A percentile compares a stretch with the other conserved stretches of the same genome.
These are phyloP conservation scores for Choristoneura rosaceana DNA, from an alignment of 2,888 invertebrate genomes.

Conservation along the genomic window DNA sequence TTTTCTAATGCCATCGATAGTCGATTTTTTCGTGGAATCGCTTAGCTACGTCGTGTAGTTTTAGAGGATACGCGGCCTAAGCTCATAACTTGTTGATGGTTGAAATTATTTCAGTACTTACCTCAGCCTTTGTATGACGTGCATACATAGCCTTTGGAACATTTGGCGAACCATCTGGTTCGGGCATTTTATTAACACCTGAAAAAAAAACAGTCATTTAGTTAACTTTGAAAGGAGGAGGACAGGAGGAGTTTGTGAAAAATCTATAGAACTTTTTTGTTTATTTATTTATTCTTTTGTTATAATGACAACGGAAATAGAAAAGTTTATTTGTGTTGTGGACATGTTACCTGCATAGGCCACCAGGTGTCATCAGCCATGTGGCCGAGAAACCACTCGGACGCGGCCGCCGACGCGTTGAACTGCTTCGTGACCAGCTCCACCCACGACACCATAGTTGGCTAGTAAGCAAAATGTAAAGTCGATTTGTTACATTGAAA, in stretches of 20 bases:
- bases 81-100: conserved; percentile 8
- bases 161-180: conserved; percentile 98
- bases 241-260: too few species aligned
- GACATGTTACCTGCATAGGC: conserved; percentile 91
- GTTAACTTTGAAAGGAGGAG: too few species aligned
- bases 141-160: conserved; percentile 97
- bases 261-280: conserved; percentile 15
- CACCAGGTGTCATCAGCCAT: conserved; percentile 98
- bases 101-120: conserved; percentile 57
- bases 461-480: conserved; percentile 75
- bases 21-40: too few species aligned
- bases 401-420: conserved; percentile 94
- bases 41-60: too few species aligned
- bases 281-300: too few species aligned
- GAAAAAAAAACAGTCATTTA: conserved; percentile 57
- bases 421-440: conserved; percentile 97
- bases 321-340: too few species aligned
- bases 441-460: conserved; percentile 98
- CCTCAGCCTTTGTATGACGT: conserved; percentile 96
- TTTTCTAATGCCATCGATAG: too few species aligned
- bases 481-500: too few species aligned
- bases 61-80: background rate
- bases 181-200: conserved; percentile 97
- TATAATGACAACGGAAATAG: too few species aligned
- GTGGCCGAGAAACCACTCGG: conserved; percentile 96